phyloP scores from a whole-genome alignment of 2,113 vertebrate species.

The Dendrocopos noguchii region DNA sequence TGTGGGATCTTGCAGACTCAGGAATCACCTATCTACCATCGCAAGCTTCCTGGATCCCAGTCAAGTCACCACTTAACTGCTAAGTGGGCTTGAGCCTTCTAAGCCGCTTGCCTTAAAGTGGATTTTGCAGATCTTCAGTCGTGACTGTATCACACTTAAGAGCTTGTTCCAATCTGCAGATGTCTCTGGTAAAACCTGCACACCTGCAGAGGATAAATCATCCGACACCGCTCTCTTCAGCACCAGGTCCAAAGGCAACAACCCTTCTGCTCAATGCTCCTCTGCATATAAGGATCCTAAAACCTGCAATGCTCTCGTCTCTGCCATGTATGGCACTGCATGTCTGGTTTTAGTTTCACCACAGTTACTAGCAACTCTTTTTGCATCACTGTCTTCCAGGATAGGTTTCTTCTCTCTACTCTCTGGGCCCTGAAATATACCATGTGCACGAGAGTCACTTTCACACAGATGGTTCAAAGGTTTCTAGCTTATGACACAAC shows the following conservation, averaged over 20 bases:
- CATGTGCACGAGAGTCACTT: not conserved
- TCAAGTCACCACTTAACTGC: not conserved
- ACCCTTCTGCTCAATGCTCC: not conserved
- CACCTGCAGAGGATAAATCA: not conserved
- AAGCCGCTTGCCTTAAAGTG: not conserved
- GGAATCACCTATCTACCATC: not conserved
- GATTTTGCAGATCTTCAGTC: constrained; percentile 11
- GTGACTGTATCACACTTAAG: not conserved
- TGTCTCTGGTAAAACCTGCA: not conserved
- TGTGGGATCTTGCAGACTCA: not conserved
- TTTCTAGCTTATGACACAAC: not conserved
- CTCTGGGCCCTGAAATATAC: not conserved
- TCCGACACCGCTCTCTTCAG: not conserved
- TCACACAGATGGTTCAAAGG: not conserved
- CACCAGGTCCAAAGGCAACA: not conserved
- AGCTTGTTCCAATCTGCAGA: not conserved
- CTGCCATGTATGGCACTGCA: not conserved
- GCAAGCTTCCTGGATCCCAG: constrained; percentile 4
- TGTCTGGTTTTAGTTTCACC: not conserved
- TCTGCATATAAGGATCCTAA: not conserved
- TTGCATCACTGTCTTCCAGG: not conserved
- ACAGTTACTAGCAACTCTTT: not conserved
- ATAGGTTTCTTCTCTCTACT: not conserved
- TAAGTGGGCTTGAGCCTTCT: not conserved
- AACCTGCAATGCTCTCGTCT: not conserved